Percentiles rank a stretch among this genome's conserved stretches.
Conservation (phyloP, 2,113 vertebrate genomes). For the Phylloscopus whistleri region DNA sequence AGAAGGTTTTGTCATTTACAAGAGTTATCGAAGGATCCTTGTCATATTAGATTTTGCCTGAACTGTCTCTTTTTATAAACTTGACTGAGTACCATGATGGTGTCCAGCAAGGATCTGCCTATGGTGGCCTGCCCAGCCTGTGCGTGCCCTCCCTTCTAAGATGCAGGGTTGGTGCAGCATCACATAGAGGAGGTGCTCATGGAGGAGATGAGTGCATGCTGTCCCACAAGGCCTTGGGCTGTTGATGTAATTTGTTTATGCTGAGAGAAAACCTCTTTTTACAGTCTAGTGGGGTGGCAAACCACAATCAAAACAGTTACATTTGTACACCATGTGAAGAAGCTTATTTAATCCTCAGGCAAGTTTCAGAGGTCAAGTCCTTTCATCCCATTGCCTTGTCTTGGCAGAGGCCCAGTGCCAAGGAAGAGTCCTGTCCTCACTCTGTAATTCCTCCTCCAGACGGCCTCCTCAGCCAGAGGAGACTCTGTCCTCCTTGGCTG, state of each 20-base stretch:
- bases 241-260: constrained; percentile 19
- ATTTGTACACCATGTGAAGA: background rate
- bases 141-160: too few species aligned
- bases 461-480: background rate
- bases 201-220: background rate
- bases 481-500: background rate
- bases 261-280: background rate
- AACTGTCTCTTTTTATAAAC: background rate
- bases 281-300: background rate
- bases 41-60: background rate
- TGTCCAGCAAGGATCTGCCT: background rate
- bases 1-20: background rate
- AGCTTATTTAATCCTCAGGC: constrained; percentile 28
- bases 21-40: background rate
- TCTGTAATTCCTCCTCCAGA: background rate
- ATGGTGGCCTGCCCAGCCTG: background rate
- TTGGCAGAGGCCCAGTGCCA: background rate
- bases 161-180: background rate
- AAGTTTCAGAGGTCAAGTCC: constrained; percentile 22
- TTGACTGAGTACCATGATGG: background rate
- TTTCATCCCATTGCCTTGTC: background rate
- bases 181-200: background rate
- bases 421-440: background rate
- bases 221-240: background rate
- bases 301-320: constrained; percentile 38